Base-by-base conservation (phyloP, 2,888 invertebrate species). In the Keiferia lycopersicella region DNA sequence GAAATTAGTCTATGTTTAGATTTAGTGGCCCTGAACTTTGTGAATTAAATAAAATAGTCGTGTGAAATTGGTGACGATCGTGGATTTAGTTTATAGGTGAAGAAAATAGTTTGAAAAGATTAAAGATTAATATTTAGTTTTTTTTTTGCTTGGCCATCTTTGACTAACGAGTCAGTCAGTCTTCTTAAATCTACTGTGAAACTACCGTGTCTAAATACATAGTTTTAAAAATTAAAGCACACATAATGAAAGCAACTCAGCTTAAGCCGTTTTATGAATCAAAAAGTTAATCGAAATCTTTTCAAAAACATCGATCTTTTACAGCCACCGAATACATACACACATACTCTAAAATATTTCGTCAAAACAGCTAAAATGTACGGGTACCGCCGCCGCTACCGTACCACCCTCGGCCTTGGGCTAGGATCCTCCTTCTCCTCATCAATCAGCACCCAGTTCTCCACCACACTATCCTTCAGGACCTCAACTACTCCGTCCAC, bases 371-470 rank as follows among this genome's bases (percentile, higher is more conserved):
- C 22, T 1, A 53, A 22, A n/a, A 67, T 91, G 91, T 91, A 91
- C 73, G 88, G 91, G 91, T 91, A 91, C 73, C 88, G 91, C 72
- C 90, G 91, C 67, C 89, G 91, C 64, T 91, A 91, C 75, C 88
- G 91, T 71, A 86, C 91, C 66, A 89, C 91, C 67, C 83, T 91
- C 61, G 91, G 91, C 73, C 75, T 91, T 62, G 91, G 91, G 50
- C 82, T 90, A 51, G 87, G 88, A 6, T 88, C 91, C 50, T 88
- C 89, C 6, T 85, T 90, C 69, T 90, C 91, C 0, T 89, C 90
- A 0, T 78, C 80, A 14, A 84, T 87, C 67, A 85, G 87, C 2
- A 86, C 86, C 16, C 87, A 87, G 16, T 86, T 87, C 67, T 86
- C 87, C 2, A 86, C 86, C 16, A 87, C 87, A 11, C 73, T 87